Percentiles rank a stretch among this genome's conserved stretches.
phyloP scores from a whole-genome alignment of 1,140 invertebrate genomes.

The Drosophila mauritiana region DNA sequence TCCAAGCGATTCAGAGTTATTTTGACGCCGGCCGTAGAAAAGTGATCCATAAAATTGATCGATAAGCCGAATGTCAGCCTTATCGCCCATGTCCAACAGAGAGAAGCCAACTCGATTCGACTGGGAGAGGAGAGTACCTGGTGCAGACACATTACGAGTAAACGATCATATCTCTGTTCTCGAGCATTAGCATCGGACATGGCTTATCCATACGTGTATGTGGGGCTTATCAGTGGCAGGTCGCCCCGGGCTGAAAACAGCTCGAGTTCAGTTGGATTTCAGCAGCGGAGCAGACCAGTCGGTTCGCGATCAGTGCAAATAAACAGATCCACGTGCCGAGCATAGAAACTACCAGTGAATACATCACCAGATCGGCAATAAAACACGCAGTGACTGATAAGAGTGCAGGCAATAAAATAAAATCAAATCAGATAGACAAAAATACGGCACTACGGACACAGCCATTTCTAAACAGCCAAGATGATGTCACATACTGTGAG shows the following conservation, averaged over 20 bases:
- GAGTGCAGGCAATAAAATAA: slow-evolving; percentile 20
- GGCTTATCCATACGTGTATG: slow-evolving; percentile 37
- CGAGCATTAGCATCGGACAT: slow-evolving; percentile 48
- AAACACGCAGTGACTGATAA: slow-evolving; percentile 38
- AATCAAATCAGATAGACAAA: slow-evolving; percentile 8
- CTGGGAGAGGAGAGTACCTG: background rate
- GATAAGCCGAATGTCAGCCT: slow-evolving; percentile 60
- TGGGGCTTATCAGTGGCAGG: slow-evolving; percentile 48
- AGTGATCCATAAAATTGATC: slow-evolving; percentile 59
- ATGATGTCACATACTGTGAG: slow-evolving; percentile 83
- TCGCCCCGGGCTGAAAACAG: slow-evolving; percentile 27
- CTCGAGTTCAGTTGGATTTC: slow-evolving; percentile 53
- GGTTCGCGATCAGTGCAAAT: slow-evolving; percentile 13
- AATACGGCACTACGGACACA: slow-evolving; percentile 12
- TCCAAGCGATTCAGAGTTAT: slow-evolving; percentile 69
- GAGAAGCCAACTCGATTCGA: background rate
- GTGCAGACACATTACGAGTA: slow-evolving; percentile 45
- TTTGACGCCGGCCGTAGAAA: slow-evolving; percentile 53
- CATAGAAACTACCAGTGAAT: slow-evolving; percentile 48
- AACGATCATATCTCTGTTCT: slow-evolving; percentile 27
- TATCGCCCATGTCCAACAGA: slow-evolving; percentile 28
- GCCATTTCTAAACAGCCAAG: slow-evolving; percentile 14
- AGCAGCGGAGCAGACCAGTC: slow-evolving; percentile 48
- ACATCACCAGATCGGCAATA: slow-evolving; percentile 48
- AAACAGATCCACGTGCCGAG: slow-evolving; percentile 36